phyloP scores from a whole-genome alignment of 2,797 vertebrate genomes.

The Sciaenops ocellatus region DNA sequence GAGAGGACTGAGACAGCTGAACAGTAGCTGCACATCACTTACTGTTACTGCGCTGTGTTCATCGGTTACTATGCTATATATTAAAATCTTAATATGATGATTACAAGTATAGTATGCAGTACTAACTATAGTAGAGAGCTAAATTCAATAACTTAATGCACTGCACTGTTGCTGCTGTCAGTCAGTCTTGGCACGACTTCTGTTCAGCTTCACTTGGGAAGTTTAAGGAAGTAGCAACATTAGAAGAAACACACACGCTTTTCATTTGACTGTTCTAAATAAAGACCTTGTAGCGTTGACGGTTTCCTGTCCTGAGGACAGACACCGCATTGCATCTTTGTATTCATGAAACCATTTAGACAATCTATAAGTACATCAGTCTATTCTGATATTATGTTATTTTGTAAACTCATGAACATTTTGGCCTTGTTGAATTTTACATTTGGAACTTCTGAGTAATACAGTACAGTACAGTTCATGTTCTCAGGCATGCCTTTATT shows the following conservation, averaged over 20 bases:
- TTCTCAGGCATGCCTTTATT: not conserved
- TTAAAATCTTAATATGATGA: not conserved
- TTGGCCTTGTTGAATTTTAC: not conserved
- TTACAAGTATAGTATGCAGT: not conserved
- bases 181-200: not conserved
- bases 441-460: not conserved
- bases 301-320: not conserved
- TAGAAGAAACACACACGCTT: not conserved
- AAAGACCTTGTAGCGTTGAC: too few relatives aligned
- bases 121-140: not conserved
- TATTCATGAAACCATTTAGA: too few relatives aligned
- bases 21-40: not conserved
- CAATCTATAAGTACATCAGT: too few relatives aligned
- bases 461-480: not conserved
- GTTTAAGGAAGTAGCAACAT: conserved; percentile 13
- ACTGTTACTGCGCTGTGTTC: not conserved
- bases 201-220: not conserved
- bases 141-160: not conserved
- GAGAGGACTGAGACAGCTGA: not conserved
- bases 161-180: not conserved
- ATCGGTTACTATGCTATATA: not conserved
- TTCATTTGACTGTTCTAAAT: not conserved
- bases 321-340: not conserved
- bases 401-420: not conserved
- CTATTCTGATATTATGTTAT: too few relatives aligned